A percentile compares a stretch with the other conserved stretches of the same genome.
Evolutionary conservation across 2,113 vertebrate species (phyloP).

Genomic region (Lophius piscatorius): DNA sequence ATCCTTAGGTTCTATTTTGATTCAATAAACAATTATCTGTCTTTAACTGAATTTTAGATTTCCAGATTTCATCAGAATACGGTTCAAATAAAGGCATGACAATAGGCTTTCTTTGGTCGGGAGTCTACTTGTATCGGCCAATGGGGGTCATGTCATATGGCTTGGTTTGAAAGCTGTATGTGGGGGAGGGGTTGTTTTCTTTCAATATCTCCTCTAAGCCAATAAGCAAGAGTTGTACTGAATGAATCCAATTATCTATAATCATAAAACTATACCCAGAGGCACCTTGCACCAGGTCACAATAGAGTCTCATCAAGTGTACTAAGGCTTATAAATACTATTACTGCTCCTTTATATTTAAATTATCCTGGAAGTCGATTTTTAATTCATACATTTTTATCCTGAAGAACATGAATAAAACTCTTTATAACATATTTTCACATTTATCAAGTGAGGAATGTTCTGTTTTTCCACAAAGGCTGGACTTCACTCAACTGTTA

Average conservation of each 20-base stretch:
- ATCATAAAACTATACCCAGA: constrained; percentile 48
- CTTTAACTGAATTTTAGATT: background rate
- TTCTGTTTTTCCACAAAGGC: no score
- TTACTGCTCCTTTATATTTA: background rate
- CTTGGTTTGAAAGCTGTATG: constrained; percentile 42
- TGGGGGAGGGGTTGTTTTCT: constrained; percentile 73
- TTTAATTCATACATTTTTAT: no score
- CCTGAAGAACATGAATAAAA: no score
- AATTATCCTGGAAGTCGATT: background rate
- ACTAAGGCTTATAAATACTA: background rate
- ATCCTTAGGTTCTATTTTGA: no score
- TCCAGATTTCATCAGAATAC: background rate
- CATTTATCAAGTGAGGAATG: no score
- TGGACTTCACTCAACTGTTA: no score
- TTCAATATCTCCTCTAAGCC: constrained; percentile 75
- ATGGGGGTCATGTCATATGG: constrained; percentile 67
- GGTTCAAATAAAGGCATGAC: constrained; percentile 20
- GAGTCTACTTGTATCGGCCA: constrained; percentile 35
- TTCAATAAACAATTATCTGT: background rate
- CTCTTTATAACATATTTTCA: no score
- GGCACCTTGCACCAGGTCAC: constrained; percentile 22
- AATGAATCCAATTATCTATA: constrained; percentile 72
- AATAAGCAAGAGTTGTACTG: constrained; percentile 71
- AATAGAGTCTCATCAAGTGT: constrained; percentile 17
- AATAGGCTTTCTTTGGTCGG: constrained; percentile 23